These are phyloP conservation scores for Clistopyga incitator DNA, from an alignment of 2,888 invertebrate species.

Conservation along the genomic window DNA sequence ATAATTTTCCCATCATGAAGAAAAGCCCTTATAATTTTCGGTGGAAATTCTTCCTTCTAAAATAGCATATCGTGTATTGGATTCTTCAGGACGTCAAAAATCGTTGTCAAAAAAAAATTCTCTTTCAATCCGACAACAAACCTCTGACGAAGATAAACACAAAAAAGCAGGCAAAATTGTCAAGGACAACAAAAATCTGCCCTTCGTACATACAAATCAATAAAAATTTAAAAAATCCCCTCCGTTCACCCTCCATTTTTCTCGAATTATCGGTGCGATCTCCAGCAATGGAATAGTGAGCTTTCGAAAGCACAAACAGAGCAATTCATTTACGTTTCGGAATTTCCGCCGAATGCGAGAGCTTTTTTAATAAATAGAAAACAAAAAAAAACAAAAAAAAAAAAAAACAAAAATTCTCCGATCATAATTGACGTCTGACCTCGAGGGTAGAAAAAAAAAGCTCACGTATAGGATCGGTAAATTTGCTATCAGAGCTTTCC, in stretches of 20 bases:
- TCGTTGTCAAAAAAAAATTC: too few species aligned
- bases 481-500: not conserved
- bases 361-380: not conserved
- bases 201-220: not conserved
- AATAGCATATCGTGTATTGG: too few species aligned
- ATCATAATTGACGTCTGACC: not conserved
- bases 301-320: not conserved
- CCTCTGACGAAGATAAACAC: too few species aligned
- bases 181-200: not conserved
- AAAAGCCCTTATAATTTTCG: too few species aligned
- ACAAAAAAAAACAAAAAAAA: not conserved
- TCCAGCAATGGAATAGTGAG: not conserved
- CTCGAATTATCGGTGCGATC: not conserved
- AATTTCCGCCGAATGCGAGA: not conserved
- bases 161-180: not conserved
- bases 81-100: too few species aligned
- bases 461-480: not conserved
- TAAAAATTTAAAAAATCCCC: too few species aligned
- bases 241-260: not conserved
- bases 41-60: too few species aligned
- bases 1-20: too few species aligned
- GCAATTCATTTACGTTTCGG: not conserved
- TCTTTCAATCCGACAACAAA: too few species aligned
- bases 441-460: not conserved
- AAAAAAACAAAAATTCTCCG: not conserved